phyloP scores from a whole-genome alignment of 1,140 invertebrate genomes.

The Scaptodrosophila lebanonensis region DNA sequence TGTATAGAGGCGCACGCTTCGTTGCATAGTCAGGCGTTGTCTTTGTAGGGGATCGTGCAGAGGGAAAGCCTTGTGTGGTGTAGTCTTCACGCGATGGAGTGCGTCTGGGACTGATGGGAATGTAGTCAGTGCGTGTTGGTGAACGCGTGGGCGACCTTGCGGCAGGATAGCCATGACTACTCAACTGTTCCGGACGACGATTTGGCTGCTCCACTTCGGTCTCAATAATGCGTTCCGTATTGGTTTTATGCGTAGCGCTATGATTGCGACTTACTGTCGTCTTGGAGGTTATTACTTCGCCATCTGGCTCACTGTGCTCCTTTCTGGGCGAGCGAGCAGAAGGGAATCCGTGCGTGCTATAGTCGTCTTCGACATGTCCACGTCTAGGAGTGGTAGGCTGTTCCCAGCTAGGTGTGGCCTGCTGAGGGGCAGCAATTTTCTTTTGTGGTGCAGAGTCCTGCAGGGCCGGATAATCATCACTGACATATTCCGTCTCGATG shows the following conservation, averaged over 20 bases:
- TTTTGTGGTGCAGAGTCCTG: background rate
- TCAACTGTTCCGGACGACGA: background rate
- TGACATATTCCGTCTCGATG: conserved; percentile 42
- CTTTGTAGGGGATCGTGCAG: conserved; percentile 27
- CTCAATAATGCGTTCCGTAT: conserved; percentile 60
- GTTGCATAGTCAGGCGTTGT: background rate
- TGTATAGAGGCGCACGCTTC: background rate
- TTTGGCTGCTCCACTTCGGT: conserved; percentile 51
- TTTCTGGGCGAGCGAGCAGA: conserved; percentile 36
- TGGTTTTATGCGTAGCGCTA: conserved; percentile 45
- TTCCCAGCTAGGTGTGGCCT: conserved; percentile 37
- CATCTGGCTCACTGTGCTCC: conserved; percentile 39
- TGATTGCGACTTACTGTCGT: conserved; percentile 38
- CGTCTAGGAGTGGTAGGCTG: conserved; percentile 32
- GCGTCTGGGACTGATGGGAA: conserved; percentile 37
- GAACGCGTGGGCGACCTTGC: conserved; percentile 3
- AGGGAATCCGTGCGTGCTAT: conserved; percentile 56
- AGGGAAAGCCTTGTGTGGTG: conserved; percentile 30
- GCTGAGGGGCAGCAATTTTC: conserved; percentile 1
- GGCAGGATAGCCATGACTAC: conserved; percentile 25
- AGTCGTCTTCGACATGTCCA: conserved; percentile 20
- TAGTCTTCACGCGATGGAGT: conserved; percentile 38
- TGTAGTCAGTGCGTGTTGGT: conserved; percentile 4
- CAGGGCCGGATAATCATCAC: conserved; percentile 15
- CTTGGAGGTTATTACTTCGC: conserved; percentile 29